These are phyloP conservation scores for Resseliella maxima DNA, from an alignment of 2,888 invertebrate species.

Conservation along the genomic window DNA sequence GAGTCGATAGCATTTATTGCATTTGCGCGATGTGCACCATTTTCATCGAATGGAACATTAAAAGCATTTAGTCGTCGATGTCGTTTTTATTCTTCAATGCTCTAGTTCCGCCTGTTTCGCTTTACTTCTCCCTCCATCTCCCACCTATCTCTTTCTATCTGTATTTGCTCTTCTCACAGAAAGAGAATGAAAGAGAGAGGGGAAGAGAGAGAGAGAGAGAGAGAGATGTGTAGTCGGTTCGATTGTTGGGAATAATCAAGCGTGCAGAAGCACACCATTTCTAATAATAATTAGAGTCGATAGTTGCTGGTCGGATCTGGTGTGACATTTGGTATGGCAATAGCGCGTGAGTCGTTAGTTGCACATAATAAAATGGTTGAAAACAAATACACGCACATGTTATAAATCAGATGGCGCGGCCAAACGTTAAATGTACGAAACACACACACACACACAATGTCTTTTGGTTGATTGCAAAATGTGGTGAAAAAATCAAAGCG, in stretches of 20 bases:
- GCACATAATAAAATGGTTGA: background rate
- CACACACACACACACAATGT: background rate
- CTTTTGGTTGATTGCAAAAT: conserved; percentile 12
- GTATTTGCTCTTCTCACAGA: too few species aligned
- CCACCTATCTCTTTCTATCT: too few species aligned
- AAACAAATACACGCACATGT: conserved; percentile 19
- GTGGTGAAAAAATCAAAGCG: background rate
- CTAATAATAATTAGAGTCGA: background rate
- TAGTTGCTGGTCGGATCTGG: background rate
- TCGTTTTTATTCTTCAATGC: too few species aligned
- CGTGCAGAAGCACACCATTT: too few species aligned
- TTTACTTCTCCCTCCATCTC: too few species aligned
- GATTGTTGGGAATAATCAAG: too few species aligned
- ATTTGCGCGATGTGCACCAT: background rate
- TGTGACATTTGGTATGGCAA: background rate
- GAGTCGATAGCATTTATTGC: background rate
- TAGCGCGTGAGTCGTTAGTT: background rate
- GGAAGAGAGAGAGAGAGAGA: too few species aligned
- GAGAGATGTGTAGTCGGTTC: too few species aligned
- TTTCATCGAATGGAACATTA: too few species aligned
- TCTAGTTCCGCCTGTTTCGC: too few species aligned
- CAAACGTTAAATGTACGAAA: background rate
- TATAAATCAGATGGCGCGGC: background rate
- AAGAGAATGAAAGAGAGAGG: too few species aligned
- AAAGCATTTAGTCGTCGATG: too few species aligned